phyloP scores from a whole-genome alignment of 2,113 vertebrate species.

The Sminthopsis crassicaudata region DNA sequence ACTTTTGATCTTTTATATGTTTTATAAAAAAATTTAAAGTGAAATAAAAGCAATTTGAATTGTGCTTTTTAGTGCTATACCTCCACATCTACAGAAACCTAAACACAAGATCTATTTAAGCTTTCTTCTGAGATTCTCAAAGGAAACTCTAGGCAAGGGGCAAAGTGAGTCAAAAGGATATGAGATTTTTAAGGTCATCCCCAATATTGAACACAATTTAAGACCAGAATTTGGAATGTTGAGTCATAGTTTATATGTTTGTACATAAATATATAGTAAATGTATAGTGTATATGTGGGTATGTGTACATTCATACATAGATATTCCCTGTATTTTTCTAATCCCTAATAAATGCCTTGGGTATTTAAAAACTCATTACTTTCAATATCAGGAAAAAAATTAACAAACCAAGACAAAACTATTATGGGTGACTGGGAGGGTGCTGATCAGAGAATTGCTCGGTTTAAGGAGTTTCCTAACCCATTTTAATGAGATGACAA shows the following conservation, averaged over 20 bases:
- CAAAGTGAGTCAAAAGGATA: neutral
- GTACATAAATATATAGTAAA: neutral
- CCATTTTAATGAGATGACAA: neutral
- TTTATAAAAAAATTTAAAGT: neutral
- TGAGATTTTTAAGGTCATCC: neutral
- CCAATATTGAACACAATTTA: too few species aligned
- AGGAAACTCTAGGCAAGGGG: neutral
- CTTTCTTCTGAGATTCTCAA: neutral
- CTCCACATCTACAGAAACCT: neutral
- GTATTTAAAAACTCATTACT: neutral
- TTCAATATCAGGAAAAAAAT: neutral
- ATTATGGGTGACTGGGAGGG: neutral
- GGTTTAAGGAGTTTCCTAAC: neutral
- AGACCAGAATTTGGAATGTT: neutral
- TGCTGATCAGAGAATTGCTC: neutral
- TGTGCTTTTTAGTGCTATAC: neutral
- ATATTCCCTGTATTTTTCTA: neutral
- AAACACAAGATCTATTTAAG: neutral
- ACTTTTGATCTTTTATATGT: neutral
- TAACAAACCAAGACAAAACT: neutral
- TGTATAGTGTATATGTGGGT: neutral
- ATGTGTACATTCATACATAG: neutral
- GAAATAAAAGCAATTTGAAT: neutral
- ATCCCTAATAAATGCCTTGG: neutral
- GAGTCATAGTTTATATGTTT: neutral